phyloP scores from a whole-genome alignment of 2,797 vertebrate genomes.

The Emys orbicularis region DNA sequence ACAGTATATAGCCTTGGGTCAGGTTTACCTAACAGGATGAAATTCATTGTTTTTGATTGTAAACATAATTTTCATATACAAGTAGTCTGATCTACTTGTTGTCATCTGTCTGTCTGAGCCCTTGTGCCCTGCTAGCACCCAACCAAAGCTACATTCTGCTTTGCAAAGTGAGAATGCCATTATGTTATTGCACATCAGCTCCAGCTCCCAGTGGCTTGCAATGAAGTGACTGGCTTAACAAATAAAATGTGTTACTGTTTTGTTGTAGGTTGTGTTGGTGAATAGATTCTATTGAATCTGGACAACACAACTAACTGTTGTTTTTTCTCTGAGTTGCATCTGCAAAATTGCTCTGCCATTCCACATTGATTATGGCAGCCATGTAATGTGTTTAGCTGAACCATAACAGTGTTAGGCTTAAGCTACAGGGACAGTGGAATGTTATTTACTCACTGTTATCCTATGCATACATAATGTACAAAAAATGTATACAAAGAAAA shows the following conservation, averaged over 20 bases:
- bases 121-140: conserved; percentile 70
- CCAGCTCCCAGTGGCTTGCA: conserved; percentile 72
- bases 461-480: neutral
- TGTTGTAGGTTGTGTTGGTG: conserved; percentile 44
- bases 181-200: conserved; percentile 72
- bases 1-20: conserved; percentile 41
- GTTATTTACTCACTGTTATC: conserved; percentile 48
- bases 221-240: conserved; percentile 71
- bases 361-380: conserved; percentile 76
- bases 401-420: conserved; percentile 59
- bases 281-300: conserved; percentile 68
- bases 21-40: conserved; percentile 71
- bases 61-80: neutral
- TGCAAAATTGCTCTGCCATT: conserved; percentile 77
- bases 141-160: conserved; percentile 78
- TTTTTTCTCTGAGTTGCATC: conserved; percentile 39
- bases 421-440: conserved; percentile 55
- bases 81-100: conserved; percentile 64
- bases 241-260: conserved; percentile 64
- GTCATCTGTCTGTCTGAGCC: conserved; percentile 71
- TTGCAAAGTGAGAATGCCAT: conserved; percentile 79
- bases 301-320: conserved; percentile 50
- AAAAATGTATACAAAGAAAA: neutral
- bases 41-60: conserved; percentile 31
- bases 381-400: conserved; percentile 72